phyloP scores from a whole-genome alignment of 2,888 invertebrate genomes.

The Oscheius sp. region DNA sequence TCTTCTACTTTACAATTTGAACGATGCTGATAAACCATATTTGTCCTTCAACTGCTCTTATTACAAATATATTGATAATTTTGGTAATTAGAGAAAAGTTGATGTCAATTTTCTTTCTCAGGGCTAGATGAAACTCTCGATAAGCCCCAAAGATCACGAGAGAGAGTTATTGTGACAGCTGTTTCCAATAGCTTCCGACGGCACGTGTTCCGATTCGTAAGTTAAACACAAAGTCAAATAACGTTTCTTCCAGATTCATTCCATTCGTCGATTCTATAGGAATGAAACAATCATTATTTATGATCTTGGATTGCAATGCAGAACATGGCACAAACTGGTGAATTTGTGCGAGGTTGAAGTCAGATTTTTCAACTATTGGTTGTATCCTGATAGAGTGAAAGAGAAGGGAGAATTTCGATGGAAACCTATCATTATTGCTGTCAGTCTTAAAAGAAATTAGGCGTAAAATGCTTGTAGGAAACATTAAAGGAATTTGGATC shows the following conservation, averaged over 20 bases:
- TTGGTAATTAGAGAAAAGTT: neutral
- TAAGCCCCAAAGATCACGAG: neutral
- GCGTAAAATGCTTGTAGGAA: neutral
- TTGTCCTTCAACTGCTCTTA: neutral
- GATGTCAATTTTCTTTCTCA: neutral
- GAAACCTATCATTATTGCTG: conserved; percentile 59
- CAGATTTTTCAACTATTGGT: conserved; percentile 43
- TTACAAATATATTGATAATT: neutral
- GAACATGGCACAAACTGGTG: conserved; percentile 24
- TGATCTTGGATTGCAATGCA: conserved; percentile 34
- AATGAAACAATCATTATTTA: conserved; percentile 34
- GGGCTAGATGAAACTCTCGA: neutral
- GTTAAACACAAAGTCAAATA: neutral
- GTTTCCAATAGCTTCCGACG: conserved; percentile 26
- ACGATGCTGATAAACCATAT: too few relatives aligned
- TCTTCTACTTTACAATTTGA: neutral
- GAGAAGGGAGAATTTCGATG: conserved; percentile 48
- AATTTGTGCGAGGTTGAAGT: conserved; percentile 51
- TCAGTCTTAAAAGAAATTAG: neutral
- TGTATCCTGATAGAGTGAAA: conserved; percentile 38
- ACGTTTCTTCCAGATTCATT: conserved; percentile 26
- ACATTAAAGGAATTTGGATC: neutral
- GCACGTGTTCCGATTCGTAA: conserved; percentile 24
- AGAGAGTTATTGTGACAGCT: conserved; percentile 44
- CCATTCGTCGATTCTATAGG: conserved; percentile 31